Conservation (phyloP, 2,113 vertebrate genomes). For the Brachionichthys hirsutus region DNA sequence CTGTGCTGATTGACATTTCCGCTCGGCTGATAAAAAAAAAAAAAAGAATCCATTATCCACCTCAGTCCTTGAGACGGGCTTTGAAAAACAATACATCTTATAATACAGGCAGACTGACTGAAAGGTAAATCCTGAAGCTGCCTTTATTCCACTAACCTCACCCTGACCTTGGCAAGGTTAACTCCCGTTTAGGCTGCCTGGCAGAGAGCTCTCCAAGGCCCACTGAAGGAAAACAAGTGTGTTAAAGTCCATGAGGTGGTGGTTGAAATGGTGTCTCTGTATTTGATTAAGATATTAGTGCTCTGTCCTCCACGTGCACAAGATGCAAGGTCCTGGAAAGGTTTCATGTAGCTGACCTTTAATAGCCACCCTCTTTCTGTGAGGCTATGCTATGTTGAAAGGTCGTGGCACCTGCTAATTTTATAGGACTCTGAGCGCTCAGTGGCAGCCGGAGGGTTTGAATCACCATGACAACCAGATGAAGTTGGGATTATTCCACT, state of each 20-base stretch:
- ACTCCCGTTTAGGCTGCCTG: slow-evolving; percentile 39
- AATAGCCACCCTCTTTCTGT: slow-evolving; percentile 7
- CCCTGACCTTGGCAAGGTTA: slow-evolving; percentile 48
- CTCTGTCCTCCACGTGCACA: slow-evolving; percentile 2
- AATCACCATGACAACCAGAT: slow-evolving; percentile 24
- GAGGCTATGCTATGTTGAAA: slow-evolving; percentile 2
- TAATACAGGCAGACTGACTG: slow-evolving; percentile 2
- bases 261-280: slow-evolving; percentile 22
- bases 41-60: background rate
- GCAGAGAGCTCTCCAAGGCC: slow-evolving; percentile 34
- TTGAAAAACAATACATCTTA: slow-evolving; percentile 38
- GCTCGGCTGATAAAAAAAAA: no score
- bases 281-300: background rate
- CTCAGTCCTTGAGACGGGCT: slow-evolving; percentile 2
- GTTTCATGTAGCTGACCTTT: slow-evolving; percentile 40
- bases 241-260: slow-evolving; percentile 15
- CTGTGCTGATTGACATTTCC: no score
- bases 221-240: slow-evolving; percentile 35
- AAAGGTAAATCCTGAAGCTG: slow-evolving; percentile 52
- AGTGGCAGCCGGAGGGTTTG: slow-evolving; percentile 32
- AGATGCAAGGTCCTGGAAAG: slow-evolving; percentile 1
- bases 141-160: slow-evolving; percentile 63
- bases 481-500: slow-evolving; percentile 42
- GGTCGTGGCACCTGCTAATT: slow-evolving; percentile 33
- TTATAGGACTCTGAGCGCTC: background rate